Base-by-base conservation (phyloP, 2,797 vertebrate genomes). In the Gallinago nigripennis region DNA sequence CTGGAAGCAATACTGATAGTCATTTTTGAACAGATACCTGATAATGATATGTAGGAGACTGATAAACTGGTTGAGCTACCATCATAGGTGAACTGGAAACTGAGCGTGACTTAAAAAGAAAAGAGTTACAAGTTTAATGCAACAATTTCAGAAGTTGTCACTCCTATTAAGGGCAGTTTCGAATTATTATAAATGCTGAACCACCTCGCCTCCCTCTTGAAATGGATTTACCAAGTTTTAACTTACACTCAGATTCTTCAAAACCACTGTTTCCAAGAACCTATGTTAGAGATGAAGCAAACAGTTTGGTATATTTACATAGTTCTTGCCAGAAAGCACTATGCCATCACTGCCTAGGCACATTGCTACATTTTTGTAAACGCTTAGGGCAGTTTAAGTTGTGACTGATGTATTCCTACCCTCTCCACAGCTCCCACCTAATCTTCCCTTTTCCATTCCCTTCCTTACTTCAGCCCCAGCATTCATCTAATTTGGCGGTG, bases 1-100 rank as follows among this genome's bases (percentile, higher is more conserved):
- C 25, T 96, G 30, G 27, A 86, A 85, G 33, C 16, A 78, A 80
- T 41, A 75, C 7, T 28, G 35, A 53, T 15, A 6, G 20, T 51
- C 37, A 30, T 78, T 71, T 66, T 70, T 86, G n/a, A 76, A 86
- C 35, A 93, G 85, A 97, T 96, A 99, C 99, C 98, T 99, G 99
- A 88, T 98, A 98, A 73, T 98, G 98, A 91, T 98, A 98, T 0
- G 97, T 75, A 92, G 98, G 97, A 65, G 98, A 98, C 79, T 98
- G 98, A 96, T 97, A 98, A 86, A 98, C 94, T 6, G 98, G 97
- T 71, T 98, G 98, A 86, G 98, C 95, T 76, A 98, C 90, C 98
- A 98, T 97, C 96, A 98, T 70, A 48, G 98, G 97, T 57, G 98
- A 97, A 91, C 97, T 95, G 64, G 98, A 95, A 97, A 98, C 86